Evolutionary conservation across 2,113 vertebrate species (phyloP), one percentile per base, ranked within the genome.

Genomic region (Morone chrysops): DNA sequence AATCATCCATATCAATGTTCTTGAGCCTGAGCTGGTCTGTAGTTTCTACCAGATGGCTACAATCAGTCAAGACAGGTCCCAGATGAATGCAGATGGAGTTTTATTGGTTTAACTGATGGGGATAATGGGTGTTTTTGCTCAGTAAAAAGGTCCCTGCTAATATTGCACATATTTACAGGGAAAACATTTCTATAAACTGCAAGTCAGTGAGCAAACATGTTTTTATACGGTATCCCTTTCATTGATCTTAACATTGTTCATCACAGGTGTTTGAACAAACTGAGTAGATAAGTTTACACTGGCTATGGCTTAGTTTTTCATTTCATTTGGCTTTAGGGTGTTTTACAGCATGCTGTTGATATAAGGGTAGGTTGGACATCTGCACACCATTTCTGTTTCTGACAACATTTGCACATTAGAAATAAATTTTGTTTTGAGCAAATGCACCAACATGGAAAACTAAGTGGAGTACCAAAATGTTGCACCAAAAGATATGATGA

Each of bases 1-100:
- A 92, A 81, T 83, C 88, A 90, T 90, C 80, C 50, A 83, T 92
- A 92, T 89, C 83, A 87, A 91, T 93, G 91, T 86, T 85, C 78
- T 81, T 70, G 69, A 86, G 70, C 22, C 40, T 6, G 75, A 67
- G 25, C 48, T 53, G 74, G 57, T 69, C 43, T 66, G 51, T 43
- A 10, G n/a, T 82, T 83, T 82, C 45, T 65, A 83, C 78, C 93
- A 94, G 89, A 93, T 94, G 93, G 89, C 84, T 70, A 16, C 75
- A 82, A 61, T 89, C 81, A 83, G 81, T 72, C 72, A 72, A 62
- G 11, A 3, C 75, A 56, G 71, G 48, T 41, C 61, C 61, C 68
- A 40, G 25, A 81, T 81, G 54, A 86, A 87, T 41, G 36, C 31
- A 40, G 61, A 25, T 12, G 2, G 38, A 18, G 75, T 80, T 86